Conservation (phyloP, 2,888 invertebrate species). For the Anthrax anthrax region DNA sequence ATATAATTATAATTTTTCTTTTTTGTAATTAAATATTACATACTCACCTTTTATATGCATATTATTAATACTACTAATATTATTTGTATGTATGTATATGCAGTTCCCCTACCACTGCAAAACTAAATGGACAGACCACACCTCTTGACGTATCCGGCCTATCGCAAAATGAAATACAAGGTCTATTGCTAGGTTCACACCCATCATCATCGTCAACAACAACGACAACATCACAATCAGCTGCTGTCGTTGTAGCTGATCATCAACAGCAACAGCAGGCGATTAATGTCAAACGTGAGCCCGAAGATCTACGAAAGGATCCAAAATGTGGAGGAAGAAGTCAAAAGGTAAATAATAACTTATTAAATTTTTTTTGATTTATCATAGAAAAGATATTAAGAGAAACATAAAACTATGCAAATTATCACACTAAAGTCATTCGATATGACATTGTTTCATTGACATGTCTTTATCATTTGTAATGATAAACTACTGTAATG, state of each 20-base stretch:
- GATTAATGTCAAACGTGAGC: slow-evolving; percentile 35
- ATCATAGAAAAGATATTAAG: no score
- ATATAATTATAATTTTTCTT: no score
- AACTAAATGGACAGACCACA: slow-evolving; percentile 36
- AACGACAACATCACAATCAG: slow-evolving; percentile 11
- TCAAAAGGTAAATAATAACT: slow-evolving; percentile 33
- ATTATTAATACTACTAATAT: no score
- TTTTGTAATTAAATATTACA: no score
- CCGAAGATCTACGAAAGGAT: slow-evolving; percentile 36
- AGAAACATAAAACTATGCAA: no score
- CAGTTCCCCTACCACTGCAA: slow-evolving; percentile 30
- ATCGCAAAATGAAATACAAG: slow-evolving; percentile 38
- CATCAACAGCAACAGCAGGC: slow-evolving; percentile 20
- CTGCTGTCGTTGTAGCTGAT: slow-evolving; percentile 18
- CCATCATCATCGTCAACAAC: slow-evolving; percentile 28
- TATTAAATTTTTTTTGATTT: no score
- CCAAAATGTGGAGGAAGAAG: slow-evolving; percentile 30
- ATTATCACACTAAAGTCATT: no score
- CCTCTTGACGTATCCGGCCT: slow-evolving; percentile 36
- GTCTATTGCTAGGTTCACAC: slow-evolving; percentile 36
- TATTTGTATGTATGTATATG: not conserved
- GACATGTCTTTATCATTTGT: no score
- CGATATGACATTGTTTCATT: no score
- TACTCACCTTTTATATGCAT: no score
- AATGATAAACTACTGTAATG: no score